phyloP scores from a whole-genome alignment of 2,797 vertebrate species.

The Microctenopoma lineatum region DNA sequence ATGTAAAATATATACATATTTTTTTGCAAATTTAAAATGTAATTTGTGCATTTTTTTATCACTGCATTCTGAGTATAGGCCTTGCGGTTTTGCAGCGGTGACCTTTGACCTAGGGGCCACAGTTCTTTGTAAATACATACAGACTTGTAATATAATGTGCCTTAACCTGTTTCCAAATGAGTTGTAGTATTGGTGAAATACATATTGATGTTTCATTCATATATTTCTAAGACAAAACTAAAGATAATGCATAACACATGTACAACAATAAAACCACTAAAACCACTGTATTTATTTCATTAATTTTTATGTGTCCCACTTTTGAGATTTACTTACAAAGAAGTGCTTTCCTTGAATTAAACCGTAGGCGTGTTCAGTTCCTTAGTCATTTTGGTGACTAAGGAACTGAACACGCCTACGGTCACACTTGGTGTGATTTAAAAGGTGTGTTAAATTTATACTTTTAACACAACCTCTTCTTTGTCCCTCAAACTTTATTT shows the following conservation, averaged over 20 bases:
- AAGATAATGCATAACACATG: constrained; percentile 34
- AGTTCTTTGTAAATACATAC: constrained; percentile 77
- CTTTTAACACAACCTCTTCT: too few species aligned
- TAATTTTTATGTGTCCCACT: constrained; percentile 26
- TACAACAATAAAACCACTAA: constrained; percentile 66
- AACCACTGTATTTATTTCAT: constrained; percentile 29
- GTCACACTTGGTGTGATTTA: neutral
- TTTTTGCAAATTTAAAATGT: constrained; percentile 67
- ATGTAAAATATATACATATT: constrained; percentile 64
- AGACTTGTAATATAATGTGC: constrained; percentile 67
- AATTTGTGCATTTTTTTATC: constrained; percentile 59
- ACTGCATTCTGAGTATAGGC: constrained; percentile 29
- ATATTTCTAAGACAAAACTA: constrained; percentile 38
- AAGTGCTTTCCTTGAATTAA: neutral
- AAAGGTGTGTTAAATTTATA: too few species aligned
- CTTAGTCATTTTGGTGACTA: too few species aligned
- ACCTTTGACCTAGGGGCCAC: constrained; percentile 49
- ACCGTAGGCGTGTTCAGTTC: neutral
- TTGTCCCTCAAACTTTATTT: too few species aligned
- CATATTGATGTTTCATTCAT: constrained; percentile 36
- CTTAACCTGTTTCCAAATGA: constrained; percentile 63
- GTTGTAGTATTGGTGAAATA: constrained; percentile 57
- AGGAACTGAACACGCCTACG: too few species aligned
- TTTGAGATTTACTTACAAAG: neutral
- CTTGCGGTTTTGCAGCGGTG: constrained; percentile 35